These are phyloP conservation scores for Drosophila paulistorum DNA, from an alignment of 1,140 invertebrate genomes.

Conservation along the genomic window DNA sequence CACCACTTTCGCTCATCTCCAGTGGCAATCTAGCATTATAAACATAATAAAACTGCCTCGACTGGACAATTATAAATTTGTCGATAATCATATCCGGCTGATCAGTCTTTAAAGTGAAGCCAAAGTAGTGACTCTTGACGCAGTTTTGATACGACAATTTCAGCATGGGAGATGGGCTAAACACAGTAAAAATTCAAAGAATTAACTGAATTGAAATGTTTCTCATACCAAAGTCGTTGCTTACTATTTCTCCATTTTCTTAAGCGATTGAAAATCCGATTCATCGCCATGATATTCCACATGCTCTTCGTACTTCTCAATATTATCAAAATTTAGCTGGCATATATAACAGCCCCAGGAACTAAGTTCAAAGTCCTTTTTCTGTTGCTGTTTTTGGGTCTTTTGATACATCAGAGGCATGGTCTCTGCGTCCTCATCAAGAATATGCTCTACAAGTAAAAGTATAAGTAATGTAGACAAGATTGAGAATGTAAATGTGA, in stretches of 20 bases:
- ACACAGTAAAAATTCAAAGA: conserved; percentile 12
- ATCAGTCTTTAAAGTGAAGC: conserved; percentile 63
- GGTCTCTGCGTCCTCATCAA: conserved; percentile 42
- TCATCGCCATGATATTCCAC: conserved; percentile 72
- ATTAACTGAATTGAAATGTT: too few relatives aligned
- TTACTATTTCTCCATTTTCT: conserved; percentile 61
- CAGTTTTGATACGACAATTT: conserved; percentile 66
- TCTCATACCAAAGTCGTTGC: conserved; percentile 10
- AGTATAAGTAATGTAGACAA: not conserved
- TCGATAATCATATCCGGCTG: conserved; percentile 58
- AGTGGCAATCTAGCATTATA: conserved; percentile 61
- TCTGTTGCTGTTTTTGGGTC: conserved; percentile 30
- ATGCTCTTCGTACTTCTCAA: conserved; percentile 72
- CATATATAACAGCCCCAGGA: conserved; percentile 73
- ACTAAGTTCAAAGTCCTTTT: conserved; percentile 46
- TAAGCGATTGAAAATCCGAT: conserved; percentile 66
- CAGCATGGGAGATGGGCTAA: conserved; percentile 49
- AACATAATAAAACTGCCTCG: conserved; percentile 67
- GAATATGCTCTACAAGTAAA: conserved; percentile 36
- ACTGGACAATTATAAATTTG: conserved; percentile 76
- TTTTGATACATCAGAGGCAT: conserved; percentile 65
- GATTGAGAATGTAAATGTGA: too few relatives aligned
- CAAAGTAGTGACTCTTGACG: conserved; percentile 76
- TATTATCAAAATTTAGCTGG: conserved; percentile 68
- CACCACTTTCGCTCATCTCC: conserved; percentile 32